Base-by-base conservation (phyloP, 2,888 invertebrate genomes). In the Polydrusus tereticollis region DNA sequence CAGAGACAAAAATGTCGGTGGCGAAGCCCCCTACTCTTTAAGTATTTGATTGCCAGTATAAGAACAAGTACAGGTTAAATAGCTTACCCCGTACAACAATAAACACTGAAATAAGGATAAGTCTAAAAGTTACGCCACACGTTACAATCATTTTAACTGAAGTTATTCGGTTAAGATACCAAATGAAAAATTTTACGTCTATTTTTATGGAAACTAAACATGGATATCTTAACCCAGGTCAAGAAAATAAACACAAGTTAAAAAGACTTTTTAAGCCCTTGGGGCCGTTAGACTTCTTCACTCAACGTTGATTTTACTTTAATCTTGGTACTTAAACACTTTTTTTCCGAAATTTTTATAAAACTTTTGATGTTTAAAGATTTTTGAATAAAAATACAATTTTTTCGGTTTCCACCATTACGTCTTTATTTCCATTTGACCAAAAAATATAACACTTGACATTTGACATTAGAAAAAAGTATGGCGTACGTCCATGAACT, bases 181-280 rank as follows among this genome's bases (percentile, higher is more conserved):
- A 70, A 72, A 73, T 50, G 33, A 55, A 55, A 16, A 72, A 52
- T 23, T 71, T 71, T 73, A 64, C 72, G 74, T 80, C 69, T 77
- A 77, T 79, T 79, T 78, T 78, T 76, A 73, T 75, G 75, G 73
- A 72, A 77, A 75, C 75, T 78, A 77, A 81, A 81, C 80, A 81
- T 78, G 78, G 80, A 55, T 29, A 78, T 69, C 76, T 81, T 82
- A 77, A 74, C 79, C 80, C 80, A 82, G 82, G 82, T 82, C 81
- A 81, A 77, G 81, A 79, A 75, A 75, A 50, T 63, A 63, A 63
- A 63, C 63, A 63, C 41, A 33, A 58, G 8, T 14, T 33, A 18
- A 55, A 14, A 14, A 55, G 2, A 29, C 29, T 16, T 7, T 29
- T 16, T 16, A 23, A 16, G 8, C 26, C 18, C 16, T 29, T 18